Evolutionary conservation across 2,113 vertebrate species (phyloP), one percentile per base, ranked within the genome.

Genomic region (Fregata magnificens): DNA sequence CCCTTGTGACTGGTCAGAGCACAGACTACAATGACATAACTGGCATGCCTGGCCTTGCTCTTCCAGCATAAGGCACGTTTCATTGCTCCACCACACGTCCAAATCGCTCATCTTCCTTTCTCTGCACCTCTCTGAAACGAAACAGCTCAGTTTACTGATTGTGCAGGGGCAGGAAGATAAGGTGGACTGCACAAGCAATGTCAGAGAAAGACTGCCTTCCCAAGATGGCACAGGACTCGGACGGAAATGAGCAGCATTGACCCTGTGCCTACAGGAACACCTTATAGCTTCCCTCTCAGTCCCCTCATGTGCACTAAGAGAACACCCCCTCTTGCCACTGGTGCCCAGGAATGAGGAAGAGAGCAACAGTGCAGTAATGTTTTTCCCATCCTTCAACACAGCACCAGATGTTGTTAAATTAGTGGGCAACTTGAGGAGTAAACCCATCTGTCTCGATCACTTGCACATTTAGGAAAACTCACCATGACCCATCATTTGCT

Each of bases 41-140:
- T 86, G 49, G 65, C 94, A 59, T 79, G 88, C 69, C 80, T 79
- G 69, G 90, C 92, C 92, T 90, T 96, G 86, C 50, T 90, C 63
- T 92, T 86, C 61, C 80, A 90, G 65, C 18, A 44, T 74, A 94
- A 83, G 42, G 67, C 55, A 61, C 44, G 72, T 44, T 93, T 92
- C 77, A 56, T 53, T 81, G 44, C 49, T 88, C 52, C 61, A 84
- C 10, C 50, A 28, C 7, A 76, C 0, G 1, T 88, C 40, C 65
- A 86, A 22, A 78, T 86, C 72, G 86, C 62, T 94, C 83, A 69
- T 69, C 70, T 67, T 95, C 56, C 49, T 89, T 82, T 55, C 83
- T 79, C 15, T 56, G 59, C n/a, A 40, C 24, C 36, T 72, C 66
- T 82, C 71, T 1, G 1, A 89, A 56, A 74, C 4, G 16, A 79